These are phyloP conservation scores for Hemicordylus capensis DNA, from an alignment of 2,113 vertebrate species.

Conservation along the genomic window DNA sequence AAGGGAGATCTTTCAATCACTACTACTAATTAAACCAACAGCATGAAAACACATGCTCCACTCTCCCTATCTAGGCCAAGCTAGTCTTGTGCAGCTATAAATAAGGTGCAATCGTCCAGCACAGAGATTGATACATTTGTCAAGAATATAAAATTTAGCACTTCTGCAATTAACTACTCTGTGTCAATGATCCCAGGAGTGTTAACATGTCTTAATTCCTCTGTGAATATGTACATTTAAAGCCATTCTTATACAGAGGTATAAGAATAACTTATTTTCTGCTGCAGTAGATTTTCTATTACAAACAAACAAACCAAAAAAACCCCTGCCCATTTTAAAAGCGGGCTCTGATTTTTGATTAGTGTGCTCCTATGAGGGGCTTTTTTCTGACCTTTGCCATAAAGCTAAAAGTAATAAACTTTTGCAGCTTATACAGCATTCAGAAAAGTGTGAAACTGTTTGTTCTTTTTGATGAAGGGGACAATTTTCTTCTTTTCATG, in stretches of 20 bases:
- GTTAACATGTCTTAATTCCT: not conserved
- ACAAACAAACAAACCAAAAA: not conserved
- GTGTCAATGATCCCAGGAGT: not conserved
- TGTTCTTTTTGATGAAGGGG: not conserved
- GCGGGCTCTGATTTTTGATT: not conserved
- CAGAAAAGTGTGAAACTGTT: not conserved
- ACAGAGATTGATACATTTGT: slow-evolving; percentile 15
- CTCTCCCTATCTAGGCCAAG: not conserved
- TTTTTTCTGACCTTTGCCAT: not conserved
- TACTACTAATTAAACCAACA: slow-evolving; percentile 18
- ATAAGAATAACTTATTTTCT: too few species aligned
- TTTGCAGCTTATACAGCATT: not conserved
- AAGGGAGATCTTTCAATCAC: not conserved
- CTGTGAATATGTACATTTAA: not conserved
- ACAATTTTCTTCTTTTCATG: not conserved
- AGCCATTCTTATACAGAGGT: not conserved
- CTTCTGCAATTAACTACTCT: not conserved
- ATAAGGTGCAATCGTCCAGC: not conserved
- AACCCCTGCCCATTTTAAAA: not conserved
- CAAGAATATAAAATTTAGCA: not conserved
- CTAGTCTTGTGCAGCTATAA: not conserved
- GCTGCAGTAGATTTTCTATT: too few species aligned
- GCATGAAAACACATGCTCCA: slow-evolving; percentile 6
- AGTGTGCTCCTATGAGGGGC: not conserved
- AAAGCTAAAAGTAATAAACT: not conserved